Conservation (phyloP, 2,797 vertebrate species). For the Darevskia mixta region DNA sequence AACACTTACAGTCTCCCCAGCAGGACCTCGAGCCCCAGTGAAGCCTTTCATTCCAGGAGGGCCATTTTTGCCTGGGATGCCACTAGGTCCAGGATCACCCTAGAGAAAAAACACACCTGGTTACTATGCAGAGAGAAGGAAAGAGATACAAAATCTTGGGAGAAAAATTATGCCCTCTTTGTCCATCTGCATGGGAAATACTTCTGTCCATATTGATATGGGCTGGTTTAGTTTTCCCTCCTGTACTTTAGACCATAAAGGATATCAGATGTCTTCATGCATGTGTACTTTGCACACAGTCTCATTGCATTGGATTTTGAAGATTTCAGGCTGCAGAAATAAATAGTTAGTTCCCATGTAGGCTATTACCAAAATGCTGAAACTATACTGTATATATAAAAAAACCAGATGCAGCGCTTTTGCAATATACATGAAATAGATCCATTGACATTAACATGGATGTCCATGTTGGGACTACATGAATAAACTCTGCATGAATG, state of each 20-base stretch:
- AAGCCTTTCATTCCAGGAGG: constrained; percentile 88
- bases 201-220: background rate
- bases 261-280: background rate
- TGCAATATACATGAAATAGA: background rate
- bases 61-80: constrained; percentile 87
- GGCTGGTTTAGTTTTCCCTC: background rate
- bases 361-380: background rate
- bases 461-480: background rate
- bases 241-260: background rate
- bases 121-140: background rate
- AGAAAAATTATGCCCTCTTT: background rate
- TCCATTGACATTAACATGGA: background rate
- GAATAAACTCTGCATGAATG: background rate
- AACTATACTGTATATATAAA: background rate
- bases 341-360: background rate
- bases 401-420: background rate
- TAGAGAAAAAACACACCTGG: constrained; percentile 56
- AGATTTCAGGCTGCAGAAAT: background rate
- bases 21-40: constrained; percentile 84
- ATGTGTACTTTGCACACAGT: background rate
- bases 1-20: constrained; percentile 84
- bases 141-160: background rate
- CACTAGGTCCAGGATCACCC: constrained; percentile 91
- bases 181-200: background rate
- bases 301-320: background rate